phyloP scores from a whole-genome alignment of 2,113 vertebrate genomes.

The Malaclemys terrapin region DNA sequence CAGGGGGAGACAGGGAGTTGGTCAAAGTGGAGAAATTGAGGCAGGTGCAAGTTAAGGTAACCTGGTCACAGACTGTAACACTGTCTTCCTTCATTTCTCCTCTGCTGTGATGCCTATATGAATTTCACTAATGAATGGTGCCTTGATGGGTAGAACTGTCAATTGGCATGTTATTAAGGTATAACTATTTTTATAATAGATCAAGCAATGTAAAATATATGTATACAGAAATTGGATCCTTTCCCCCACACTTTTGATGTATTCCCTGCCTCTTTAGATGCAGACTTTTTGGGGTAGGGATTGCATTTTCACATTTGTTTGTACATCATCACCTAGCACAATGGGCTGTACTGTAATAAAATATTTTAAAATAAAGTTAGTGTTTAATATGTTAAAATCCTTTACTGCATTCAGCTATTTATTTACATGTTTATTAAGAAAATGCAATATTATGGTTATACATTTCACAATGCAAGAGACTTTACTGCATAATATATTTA shows the following conservation, averaged over 20 bases:
- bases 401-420: not conserved
- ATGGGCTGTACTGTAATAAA: not conserved
- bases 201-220: not conserved
- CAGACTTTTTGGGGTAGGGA: not conserved
- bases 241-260: not conserved
- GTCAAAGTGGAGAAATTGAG: rapidly evolving
- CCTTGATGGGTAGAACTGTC: not conserved
- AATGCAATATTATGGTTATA: not conserved
- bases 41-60: not conserved
- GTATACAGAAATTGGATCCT: not conserved
- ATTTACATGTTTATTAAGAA: not conserved
- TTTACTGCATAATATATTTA: not conserved
- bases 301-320: not conserved
- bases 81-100: not conserved
- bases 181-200: not conserved
- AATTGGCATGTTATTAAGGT: not conserved
- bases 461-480: not conserved
- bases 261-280: not conserved
- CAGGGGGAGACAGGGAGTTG: rapidly evolving
- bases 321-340: rapidly evolving
- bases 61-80: rapidly evolving
- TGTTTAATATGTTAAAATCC: not conserved
- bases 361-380: not conserved
- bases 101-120: rapidly evolving
- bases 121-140: not conserved